Evolutionary conservation across 2,888 invertebrate species (phyloP).

Genomic region (Pachliopta kotzebuea): DNA sequence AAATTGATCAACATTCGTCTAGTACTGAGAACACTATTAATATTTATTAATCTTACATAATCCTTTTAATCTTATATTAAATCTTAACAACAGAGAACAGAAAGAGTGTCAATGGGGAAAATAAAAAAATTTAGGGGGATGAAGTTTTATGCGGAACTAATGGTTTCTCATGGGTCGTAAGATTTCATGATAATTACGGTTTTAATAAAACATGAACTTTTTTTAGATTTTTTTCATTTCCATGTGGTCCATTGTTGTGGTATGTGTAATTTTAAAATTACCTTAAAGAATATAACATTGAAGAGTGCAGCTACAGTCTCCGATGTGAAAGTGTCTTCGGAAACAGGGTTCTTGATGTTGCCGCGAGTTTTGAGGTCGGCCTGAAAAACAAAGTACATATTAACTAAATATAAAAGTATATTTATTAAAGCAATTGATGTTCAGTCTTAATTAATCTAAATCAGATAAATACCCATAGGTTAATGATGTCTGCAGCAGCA

Average conservation of each 20-base stretch:
- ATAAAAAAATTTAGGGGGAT: too few relatives aligned
- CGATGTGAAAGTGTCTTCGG: conserved; percentile 33
- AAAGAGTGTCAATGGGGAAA: too few relatives aligned
- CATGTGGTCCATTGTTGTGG: neutral
- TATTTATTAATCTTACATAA: too few relatives aligned
- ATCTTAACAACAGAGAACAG: too few relatives aligned
- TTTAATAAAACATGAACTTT: too few relatives aligned
- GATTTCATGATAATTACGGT: too few relatives aligned
- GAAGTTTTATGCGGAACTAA: too few relatives aligned
- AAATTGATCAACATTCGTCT: too few relatives aligned
- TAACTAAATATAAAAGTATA: conserved; percentile 12
- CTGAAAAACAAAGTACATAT: conserved; percentile 34
- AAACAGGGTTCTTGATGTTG: conserved; percentile 45
- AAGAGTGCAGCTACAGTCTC: conserved; percentile 43
- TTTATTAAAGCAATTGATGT: neutral
- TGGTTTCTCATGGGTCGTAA: too few relatives aligned
- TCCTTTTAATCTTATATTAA: too few relatives aligned
- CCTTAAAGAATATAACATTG: conserved; percentile 50
- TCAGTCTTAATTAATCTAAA: neutral
- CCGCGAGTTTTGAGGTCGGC: conserved; percentile 47
- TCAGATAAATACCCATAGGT: conserved; percentile 40
- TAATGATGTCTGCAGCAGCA: conserved; percentile 38
- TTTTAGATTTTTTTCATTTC: neutral
- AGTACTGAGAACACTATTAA: too few relatives aligned
- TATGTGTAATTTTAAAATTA: conserved; percentile 7